Evolutionary conservation across 1,140 invertebrate species (phyloP).

Genomic region (Latrodectus geometricus): DNA sequence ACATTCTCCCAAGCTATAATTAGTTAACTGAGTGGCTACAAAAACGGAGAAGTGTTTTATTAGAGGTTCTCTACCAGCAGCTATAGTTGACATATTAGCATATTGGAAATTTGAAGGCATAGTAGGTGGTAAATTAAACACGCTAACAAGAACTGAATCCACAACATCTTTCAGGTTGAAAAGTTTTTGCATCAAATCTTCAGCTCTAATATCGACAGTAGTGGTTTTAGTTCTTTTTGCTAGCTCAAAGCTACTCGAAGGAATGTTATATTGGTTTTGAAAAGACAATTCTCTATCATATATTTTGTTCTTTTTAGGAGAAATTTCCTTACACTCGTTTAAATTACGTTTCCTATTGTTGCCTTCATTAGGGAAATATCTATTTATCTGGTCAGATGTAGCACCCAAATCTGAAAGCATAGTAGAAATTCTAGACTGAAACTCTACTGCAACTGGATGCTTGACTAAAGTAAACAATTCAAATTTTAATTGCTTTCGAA

Average conservation of each 20-base stretch:
- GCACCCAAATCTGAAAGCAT: slow-evolving; percentile 91
- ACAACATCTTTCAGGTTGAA: not conserved
- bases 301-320: slow-evolving; percentile 5
- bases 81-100: too few relatives aligned
- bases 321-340: slow-evolving; percentile 9
- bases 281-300: slow-evolving; percentile 26
- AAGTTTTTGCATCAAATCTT: too few relatives aligned
- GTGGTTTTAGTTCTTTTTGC: too few relatives aligned
- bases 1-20: slow-evolving; percentile 86
- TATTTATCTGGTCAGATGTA: slow-evolving; percentile 83
- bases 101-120: too few relatives aligned
- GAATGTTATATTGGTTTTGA: not conserved
- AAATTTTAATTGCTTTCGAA: slow-evolving; percentile 94
- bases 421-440: slow-evolving; percentile 83
- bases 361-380: slow-evolving; percentile 20
- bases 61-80: slow-evolving; percentile 83
- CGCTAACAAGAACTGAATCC: too few relatives aligned
- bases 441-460: slow-evolving; percentile 83
- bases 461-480: slow-evolving; percentile 88
- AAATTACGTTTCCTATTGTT: slow-evolving; percentile 47
- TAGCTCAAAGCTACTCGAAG: too few relatives aligned
- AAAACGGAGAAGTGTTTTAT: slow-evolving; percentile 81
- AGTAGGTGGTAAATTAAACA: too few relatives aligned
- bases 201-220: too few relatives aligned
- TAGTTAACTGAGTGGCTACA: slow-evolving; percentile 81